Conservation (phyloP, 2,888 invertebrate species). For the Lochmaea capreae region DNA sequence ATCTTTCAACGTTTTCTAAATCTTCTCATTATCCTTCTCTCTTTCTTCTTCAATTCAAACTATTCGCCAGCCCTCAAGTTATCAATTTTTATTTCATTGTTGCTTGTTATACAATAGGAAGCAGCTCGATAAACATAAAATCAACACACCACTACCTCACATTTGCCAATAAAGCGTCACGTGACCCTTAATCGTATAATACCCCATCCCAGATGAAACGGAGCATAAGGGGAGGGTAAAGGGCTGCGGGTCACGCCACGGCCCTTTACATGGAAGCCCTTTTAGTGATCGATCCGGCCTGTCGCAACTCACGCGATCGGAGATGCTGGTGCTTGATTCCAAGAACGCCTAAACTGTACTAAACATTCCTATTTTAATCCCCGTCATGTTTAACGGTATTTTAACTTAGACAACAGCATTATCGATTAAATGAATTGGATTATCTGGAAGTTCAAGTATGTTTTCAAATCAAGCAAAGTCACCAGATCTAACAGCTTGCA, state of each 20-base stretch:
- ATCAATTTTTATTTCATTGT: too few species aligned
- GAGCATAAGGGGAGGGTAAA: constrained; percentile 29
- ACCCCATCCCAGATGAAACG: constrained; percentile 23
- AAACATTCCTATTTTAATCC: not conserved
- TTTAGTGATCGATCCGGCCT: constrained; percentile 36
- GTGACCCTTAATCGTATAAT: constrained; percentile 24
- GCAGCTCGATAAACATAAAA: constrained; percentile 5
- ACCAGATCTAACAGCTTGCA: too few species aligned
- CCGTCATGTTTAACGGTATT: too few species aligned
- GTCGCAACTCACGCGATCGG: constrained; percentile 37
- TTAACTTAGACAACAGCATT: too few species aligned
- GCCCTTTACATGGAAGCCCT: constrained; percentile 31
- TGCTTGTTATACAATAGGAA: not conserved
- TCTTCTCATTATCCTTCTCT: too few species aligned
- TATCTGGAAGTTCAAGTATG: too few species aligned
- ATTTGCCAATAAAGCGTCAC: constrained; percentile 22
- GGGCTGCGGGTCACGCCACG: constrained; percentile 35
- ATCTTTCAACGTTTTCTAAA: too few species aligned
- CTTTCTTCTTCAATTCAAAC: too few species aligned
- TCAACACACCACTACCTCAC: constrained; percentile 6
- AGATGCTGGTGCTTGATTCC: constrained; percentile 36
- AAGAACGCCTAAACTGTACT: constrained; percentile 2
- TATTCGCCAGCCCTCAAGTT: too few species aligned
- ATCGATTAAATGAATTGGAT: too few species aligned
- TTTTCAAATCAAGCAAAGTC: too few species aligned